These are phyloP conservation scores for Drosophila willistoni DNA, from an alignment of 1,140 invertebrate genomes.

Conservation along the genomic window DNA sequence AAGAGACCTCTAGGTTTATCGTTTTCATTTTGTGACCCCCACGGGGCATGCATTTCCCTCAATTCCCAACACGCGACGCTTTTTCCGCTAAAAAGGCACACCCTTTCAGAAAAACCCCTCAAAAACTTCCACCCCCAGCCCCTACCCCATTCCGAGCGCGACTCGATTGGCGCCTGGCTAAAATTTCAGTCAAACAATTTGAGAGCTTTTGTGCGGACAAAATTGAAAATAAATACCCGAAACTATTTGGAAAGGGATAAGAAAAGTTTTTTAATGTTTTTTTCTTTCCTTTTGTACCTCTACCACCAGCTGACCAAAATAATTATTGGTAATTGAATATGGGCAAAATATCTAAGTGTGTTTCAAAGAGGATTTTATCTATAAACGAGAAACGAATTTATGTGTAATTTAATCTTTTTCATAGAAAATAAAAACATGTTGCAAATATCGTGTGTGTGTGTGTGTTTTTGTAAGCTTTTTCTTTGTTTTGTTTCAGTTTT, in stretches of 20 bases:
- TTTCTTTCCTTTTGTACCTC: neutral
- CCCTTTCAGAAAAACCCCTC: neutral
- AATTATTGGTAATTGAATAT: slow-evolving; percentile 49
- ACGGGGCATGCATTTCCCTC: neutral
- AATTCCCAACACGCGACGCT: slow-evolving; percentile 22
- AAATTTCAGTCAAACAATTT: slow-evolving; percentile 53
- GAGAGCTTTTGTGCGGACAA: slow-evolving; percentile 25
- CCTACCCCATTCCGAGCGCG: neutral
- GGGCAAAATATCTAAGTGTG: neutral
- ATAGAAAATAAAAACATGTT: slow-evolving; percentile 2
- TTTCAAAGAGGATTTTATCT: neutral
- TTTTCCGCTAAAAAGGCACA: slow-evolving; percentile 16
- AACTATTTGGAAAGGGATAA: slow-evolving; percentile 41
- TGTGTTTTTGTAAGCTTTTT: neutral
- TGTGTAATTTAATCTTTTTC: slow-evolving; percentile 22
- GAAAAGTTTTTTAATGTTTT: slow-evolving; percentile 6
- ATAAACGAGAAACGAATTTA: neutral
- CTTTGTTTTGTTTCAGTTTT: neutral
- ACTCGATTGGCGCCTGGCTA: neutral
- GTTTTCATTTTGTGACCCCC: slow-evolving; percentile 8
- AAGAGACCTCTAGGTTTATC: neutral
- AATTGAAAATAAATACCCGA: slow-evolving; percentile 42
- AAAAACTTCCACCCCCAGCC: neutral
- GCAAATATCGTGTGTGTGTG: neutral
- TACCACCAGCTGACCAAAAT: slow-evolving; percentile 20